Conservation (phyloP, 2,113 vertebrate species). For the Gymnobelideus leadbeateri region DNA sequence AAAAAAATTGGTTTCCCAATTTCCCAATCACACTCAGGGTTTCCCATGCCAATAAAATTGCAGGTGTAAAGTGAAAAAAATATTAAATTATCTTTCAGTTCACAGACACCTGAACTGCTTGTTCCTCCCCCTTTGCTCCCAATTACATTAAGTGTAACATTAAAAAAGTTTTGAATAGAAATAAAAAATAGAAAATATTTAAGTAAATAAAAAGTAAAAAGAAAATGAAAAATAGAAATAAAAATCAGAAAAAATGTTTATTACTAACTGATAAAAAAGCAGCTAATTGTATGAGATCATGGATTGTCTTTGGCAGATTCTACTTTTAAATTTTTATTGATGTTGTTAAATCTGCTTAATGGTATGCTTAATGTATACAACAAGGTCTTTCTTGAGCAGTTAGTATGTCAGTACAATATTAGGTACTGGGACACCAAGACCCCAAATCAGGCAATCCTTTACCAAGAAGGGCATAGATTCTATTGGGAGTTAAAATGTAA, state of each 20-base stretch:
- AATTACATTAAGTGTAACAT: background rate
- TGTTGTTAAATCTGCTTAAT: slow-evolving; percentile 24
- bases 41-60: background rate
- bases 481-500: background rate
- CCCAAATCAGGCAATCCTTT: background rate
- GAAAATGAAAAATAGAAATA: slow-evolving; percentile 22
- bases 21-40: background rate
- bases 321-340: background rate
- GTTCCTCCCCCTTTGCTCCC: background rate
- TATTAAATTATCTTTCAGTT: background rate
- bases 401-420: slow-evolving; percentile 10
- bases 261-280: slow-evolving; percentile 16
- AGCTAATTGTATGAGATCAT: slow-evolving; percentile 2
- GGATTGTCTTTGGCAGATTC: slow-evolving; percentile 33
- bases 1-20: background rate
- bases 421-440: background rate
- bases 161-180: slow-evolving; percentile 8
- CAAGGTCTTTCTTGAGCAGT: background rate
- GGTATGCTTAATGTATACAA: background rate
- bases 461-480: background rate
- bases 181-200: background rate
- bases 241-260: slow-evolving; percentile 1
- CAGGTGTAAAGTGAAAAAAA: background rate
- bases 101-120: background rate
- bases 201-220: background rate